Percentiles rank a stretch among this genome's conserved stretches.
Evolutionary conservation across 1,140 invertebrate species (phyloP).

Genomic region (Coelopa frigida): DNA sequence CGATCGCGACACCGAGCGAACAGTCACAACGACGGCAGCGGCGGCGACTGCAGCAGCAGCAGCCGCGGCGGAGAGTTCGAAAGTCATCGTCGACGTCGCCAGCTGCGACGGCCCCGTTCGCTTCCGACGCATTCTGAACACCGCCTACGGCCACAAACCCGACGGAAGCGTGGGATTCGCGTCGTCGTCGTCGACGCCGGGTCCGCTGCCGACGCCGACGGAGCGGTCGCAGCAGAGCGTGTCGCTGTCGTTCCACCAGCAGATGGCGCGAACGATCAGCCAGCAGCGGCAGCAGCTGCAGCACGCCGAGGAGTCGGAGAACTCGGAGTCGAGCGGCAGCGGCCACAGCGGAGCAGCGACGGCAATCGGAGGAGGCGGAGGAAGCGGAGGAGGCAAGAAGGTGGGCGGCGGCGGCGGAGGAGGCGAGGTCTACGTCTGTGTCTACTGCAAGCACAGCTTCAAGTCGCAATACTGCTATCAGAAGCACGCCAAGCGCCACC

Average conservation of each 20-base stretch:
- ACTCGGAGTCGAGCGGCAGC: constrained; percentile 13
- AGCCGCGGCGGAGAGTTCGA: constrained; percentile 20
- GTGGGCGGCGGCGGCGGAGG: constrained; percentile 22
- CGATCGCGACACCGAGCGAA: constrained; percentile 7
- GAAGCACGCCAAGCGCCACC: constrained; percentile 66
- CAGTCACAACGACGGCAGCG: too few species aligned
- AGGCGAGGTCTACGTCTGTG: constrained; percentile 56
- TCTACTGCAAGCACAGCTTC: constrained; percentile 72
- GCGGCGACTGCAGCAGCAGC: neutral
- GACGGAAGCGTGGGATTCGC: constrained; percentile 25
- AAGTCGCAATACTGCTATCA: constrained; percentile 77
- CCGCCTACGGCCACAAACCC: constrained; percentile 55
- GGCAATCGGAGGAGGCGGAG: constrained; percentile 8
- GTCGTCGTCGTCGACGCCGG: neutral
- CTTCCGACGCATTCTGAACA: constrained; percentile 71
- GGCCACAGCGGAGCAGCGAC: constrained; percentile 9
- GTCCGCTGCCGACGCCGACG: neutral
- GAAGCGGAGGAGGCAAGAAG: neutral
- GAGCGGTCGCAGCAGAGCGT: constrained; percentile 40
- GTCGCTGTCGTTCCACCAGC: constrained; percentile 41
- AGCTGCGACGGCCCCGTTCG: constrained; percentile 81
- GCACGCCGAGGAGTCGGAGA: constrained; percentile 44
- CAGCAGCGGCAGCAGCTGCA: constrained; percentile 30
- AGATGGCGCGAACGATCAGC: constrained; percentile 42
- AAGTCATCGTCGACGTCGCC: constrained; percentile 69